Percentiles rank a stretch among this genome's conserved stretches.
These are phyloP conservation scores for Epistrophe eligans DNA, from an alignment of 2,888 invertebrate genomes.

Conservation along the genomic window DNA sequence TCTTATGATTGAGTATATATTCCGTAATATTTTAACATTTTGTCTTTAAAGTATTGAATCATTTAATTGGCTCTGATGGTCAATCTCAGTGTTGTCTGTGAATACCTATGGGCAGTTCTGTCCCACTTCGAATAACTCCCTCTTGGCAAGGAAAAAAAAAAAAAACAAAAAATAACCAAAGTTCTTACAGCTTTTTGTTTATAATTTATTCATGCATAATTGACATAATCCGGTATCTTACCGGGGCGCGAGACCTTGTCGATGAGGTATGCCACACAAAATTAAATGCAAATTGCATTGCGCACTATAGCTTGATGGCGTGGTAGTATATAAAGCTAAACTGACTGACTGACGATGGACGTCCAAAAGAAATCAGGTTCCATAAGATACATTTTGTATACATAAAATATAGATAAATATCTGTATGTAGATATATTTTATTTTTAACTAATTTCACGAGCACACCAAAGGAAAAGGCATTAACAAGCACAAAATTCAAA, in stretches of 20 bases:
- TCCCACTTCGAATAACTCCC: constrained; percentile 33
- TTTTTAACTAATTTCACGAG: constrained; percentile 48
- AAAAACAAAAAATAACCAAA: not conserved
- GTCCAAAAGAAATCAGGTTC: constrained; percentile 56
- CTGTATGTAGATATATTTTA: not conserved
- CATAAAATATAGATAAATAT: not conserved
- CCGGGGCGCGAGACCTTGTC: constrained; percentile 72
- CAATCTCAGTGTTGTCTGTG: not conserved
- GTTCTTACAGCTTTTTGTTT: constrained; percentile 46
- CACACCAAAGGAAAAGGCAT: constrained; percentile 39
- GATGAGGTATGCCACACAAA: constrained; percentile 73
- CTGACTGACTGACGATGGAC: constrained; percentile 56
- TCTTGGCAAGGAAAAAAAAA: constrained; percentile 26
- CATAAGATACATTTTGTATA: not conserved
- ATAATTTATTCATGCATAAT: constrained; percentile 72
- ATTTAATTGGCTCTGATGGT: constrained; percentile 45
- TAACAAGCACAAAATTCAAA: constrained; percentile 50
- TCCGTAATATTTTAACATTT: constrained; percentile 31
- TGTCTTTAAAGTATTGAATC: constrained; percentile 3
- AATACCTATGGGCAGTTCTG: constrained; percentile 19
- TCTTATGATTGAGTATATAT: constrained; percentile 44
- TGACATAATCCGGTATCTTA: constrained; percentile 75
- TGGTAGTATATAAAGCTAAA: constrained; percentile 22
- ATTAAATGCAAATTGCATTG: constrained; percentile 72
- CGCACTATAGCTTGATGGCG: not conserved